Base-by-base conservation (phyloP, 2,113 vertebrate genomes). In the Hassar affinis region DNA sequence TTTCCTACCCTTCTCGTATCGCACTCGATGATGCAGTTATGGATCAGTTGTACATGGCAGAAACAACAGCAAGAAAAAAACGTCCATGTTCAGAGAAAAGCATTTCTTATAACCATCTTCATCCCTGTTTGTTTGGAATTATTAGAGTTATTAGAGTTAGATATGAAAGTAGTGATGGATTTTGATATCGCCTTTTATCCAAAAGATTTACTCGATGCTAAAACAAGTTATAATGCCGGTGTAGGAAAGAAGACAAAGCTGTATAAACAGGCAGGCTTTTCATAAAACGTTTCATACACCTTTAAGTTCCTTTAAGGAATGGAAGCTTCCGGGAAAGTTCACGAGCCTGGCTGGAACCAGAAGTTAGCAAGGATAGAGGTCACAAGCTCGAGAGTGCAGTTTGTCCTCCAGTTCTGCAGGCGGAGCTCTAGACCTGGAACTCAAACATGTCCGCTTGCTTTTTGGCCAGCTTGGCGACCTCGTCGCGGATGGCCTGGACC, bases 401-500 rank as follows among this genome's bases (percentile, higher is more conserved):
- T 78, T 35, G 85, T 76, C 66, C 81, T 84, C 62, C 71, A 51
- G 61, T 86, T 71, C 88, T 82, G 81, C 74, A 49, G 71, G 78
- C 78, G 84, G 83, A 59, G 61, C 64, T 80, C 25, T 92, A 95
- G 81, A 97, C 95, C 91, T 97, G 97, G 91, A 98, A 99, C 89
- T 99, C 97, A 90, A 98, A 98, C 95, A 98, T 95, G 87, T 99
- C 96, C 1, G 96, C 97, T 88, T 99, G 97, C 89, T 98, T 99
- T 93, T 97, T 98, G 18, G 98, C 98, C 92, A 99, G 92, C 79
- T 99, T 99, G 88, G 98, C 97, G 88, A 99, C 98, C 85, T 99
- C 98, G 84, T 98, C 97, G 1, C 97, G 92, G 87, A 99, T 99
- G 22, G 98, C 98, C 92, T 97, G 97, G 88, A 99, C 97, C 0